Percentiles rank a stretch among this genome's conserved stretches.
Evolutionary conservation across 2,888 invertebrate species (phyloP).

Genomic region (Osmoderma eremita): DNA sequence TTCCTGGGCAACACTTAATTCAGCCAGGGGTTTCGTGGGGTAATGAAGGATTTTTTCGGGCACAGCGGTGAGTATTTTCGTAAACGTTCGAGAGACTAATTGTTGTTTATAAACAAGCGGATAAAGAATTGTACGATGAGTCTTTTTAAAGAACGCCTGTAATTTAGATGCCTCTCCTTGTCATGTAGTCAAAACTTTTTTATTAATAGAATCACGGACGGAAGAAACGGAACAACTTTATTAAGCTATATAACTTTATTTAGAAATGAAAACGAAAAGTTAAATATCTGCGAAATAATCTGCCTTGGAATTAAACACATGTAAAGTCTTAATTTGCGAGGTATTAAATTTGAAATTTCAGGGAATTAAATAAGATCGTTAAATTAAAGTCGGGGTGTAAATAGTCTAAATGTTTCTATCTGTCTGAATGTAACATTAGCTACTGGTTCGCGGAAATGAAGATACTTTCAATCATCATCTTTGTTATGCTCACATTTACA

Average conservation of each 20-base stretch:
- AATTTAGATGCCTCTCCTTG: slow-evolving; percentile 16
- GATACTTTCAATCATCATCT: too few relatives aligned
- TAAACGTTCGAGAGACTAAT: slow-evolving; percentile 21
- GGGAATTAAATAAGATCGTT: too few relatives aligned
- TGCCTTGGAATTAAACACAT: background rate
- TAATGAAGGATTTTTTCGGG: background rate
- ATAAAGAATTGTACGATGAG: slow-evolving; percentile 24
- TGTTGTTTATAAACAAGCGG: slow-evolving; percentile 36
- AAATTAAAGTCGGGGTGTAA: too few relatives aligned
- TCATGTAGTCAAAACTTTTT: slow-evolving; percentile 29
- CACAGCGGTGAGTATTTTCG: slow-evolving; percentile 7
- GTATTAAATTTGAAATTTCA: too few relatives aligned
- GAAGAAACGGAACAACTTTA: slow-evolving; percentile 1
- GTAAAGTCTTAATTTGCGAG: too few relatives aligned
- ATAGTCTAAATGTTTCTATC: too few relatives aligned
- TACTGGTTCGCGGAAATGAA: too few relatives aligned
- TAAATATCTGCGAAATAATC: too few relatives aligned
- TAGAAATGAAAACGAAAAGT: too few relatives aligned
- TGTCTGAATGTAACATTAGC: too few relatives aligned
- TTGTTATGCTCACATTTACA: too few relatives aligned
- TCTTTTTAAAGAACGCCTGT: slow-evolving; percentile 25
- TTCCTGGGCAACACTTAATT: background rate
- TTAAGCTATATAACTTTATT: slow-evolving; percentile 8
- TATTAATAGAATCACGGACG: slow-evolving; percentile 24
- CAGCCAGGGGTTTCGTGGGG: background rate